phyloP scores from a whole-genome alignment of 1,140 invertebrate species.

The Apocrypta bakeri region DNA sequence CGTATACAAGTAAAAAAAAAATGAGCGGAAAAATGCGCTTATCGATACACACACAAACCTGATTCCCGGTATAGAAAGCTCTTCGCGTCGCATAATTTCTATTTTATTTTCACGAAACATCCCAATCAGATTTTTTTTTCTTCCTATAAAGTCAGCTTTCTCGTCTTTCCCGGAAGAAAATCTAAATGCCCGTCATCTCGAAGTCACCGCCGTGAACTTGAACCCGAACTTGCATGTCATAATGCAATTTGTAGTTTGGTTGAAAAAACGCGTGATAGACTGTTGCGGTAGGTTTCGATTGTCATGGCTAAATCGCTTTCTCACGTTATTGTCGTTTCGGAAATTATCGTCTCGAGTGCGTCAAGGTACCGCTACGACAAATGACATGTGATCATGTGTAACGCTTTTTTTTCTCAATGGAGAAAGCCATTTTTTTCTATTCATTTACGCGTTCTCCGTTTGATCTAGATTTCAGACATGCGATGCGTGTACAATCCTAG shows the following conservation, averaged over 20 bases:
- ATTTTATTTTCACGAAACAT: not conserved
- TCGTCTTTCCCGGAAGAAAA: not conserved
- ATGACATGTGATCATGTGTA: not conserved
- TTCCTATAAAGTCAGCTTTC: not conserved
- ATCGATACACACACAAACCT: no score
- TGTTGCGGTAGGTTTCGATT: slow-evolving; percentile 12
- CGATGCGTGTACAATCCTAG: no score
- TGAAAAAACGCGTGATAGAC: not conserved
- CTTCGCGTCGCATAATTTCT: not conserved
- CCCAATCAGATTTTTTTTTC: no score
- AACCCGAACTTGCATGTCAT: slow-evolving; percentile 14
- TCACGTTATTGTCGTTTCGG: not conserved
- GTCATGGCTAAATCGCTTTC: slow-evolving; percentile 17
- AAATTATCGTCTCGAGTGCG: not conserved
- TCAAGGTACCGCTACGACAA: not conserved
- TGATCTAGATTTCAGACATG: no score
- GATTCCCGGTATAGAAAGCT: no score
- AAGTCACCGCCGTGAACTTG: not conserved
- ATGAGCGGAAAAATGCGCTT: no score
- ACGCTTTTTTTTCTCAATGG: not conserved
- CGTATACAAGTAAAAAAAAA: no score
- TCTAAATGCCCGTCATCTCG: not conserved
- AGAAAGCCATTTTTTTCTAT: not conserved
- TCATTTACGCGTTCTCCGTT: not conserved
- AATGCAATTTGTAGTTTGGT: not conserved